Evolutionary conservation across 2,113 vertebrate genomes (phyloP).

Genomic region (Barbus barbus): DNA sequence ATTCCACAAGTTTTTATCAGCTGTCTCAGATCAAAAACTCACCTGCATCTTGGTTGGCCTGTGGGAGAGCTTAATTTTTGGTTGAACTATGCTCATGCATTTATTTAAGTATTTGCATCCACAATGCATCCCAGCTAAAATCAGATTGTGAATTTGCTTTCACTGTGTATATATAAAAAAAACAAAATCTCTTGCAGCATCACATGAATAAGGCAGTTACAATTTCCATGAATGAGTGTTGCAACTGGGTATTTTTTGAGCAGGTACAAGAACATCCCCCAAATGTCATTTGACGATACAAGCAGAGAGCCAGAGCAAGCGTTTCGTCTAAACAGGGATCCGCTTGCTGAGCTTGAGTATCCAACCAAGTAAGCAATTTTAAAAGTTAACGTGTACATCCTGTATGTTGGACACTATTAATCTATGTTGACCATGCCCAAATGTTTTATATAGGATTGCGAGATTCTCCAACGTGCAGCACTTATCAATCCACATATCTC

Average conservation of each 20-base stretch:
- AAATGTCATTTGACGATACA: slow-evolving; percentile 95
- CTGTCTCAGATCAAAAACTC: too few species aligned
- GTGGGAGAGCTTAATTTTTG: too few species aligned
- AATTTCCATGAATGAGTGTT: neutral
- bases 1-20: too few species aligned
- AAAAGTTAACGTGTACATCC: neutral
- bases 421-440: neutral
- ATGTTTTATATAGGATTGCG: slow-evolving; percentile 79
- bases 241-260: neutral
- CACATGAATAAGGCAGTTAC: neutral
- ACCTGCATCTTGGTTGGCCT: too few species aligned
- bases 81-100: too few species aligned
- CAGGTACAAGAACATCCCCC: slow-evolving; percentile 95
- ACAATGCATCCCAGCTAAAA: too few species aligned
- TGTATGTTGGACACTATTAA: too few species aligned
- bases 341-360: slow-evolving; percentile 87
- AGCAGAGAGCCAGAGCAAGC: slow-evolving; percentile 90
- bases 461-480: slow-evolving; percentile 91
- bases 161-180: too few species aligned
- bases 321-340: slow-evolving; percentile 89
- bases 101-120: too few species aligned
- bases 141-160: too few species aligned
- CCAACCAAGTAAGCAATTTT: slow-evolving; percentile 87
- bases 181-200: too few species aligned
- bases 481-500: slow-evolving; percentile 93